These are phyloP conservation scores for Halyomorpha halys DNA, from an alignment of 1,140 invertebrate species.

Conservation along the genomic window DNA sequence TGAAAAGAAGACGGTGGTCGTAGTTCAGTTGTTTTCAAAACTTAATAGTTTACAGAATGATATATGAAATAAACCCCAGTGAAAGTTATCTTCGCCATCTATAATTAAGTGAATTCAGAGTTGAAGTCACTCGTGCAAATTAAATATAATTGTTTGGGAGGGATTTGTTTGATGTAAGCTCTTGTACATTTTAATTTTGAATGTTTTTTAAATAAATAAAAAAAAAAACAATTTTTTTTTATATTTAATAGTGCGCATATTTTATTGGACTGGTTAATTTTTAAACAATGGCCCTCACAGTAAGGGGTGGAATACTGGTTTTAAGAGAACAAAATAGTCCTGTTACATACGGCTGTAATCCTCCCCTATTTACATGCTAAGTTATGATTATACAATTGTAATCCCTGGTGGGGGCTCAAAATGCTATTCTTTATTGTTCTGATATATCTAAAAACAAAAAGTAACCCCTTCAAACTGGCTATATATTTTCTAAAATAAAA, in stretches of 20 bases:
- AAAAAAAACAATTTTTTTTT: conserved; percentile 5
- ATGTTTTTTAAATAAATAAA: conserved; percentile 10
- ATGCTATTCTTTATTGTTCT: neutral
- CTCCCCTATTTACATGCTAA: neutral
- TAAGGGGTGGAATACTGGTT: neutral
- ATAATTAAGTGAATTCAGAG: neutral
- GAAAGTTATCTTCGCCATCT: conserved; percentile 1
- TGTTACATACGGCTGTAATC: neutral
- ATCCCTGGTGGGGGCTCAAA: conserved; percentile 8
- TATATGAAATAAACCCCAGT: conserved; percentile 8
- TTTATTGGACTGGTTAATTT: conserved; percentile 14
- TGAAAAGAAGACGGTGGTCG: conserved; percentile 14
- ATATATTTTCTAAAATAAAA: conserved; percentile 6
- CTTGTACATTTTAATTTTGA: conserved; percentile 15
- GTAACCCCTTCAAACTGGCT: conserved; percentile 7
- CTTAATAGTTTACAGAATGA: neutral
- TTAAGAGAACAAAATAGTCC: neutral
- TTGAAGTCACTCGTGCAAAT: conserved; percentile 2
- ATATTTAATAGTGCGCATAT: conserved; percentile 14
- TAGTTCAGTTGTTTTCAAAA: conserved; percentile 17
- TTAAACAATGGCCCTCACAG: neutral
- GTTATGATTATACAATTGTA: conserved; percentile 2
- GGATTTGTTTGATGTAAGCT: conserved; percentile 5
- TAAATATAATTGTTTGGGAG: neutral
- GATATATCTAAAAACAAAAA: neutral